phyloP scores from a whole-genome alignment of 37 sponge, comb jelly and placozoan species.

The Chondrosia reniformis region DNA sequence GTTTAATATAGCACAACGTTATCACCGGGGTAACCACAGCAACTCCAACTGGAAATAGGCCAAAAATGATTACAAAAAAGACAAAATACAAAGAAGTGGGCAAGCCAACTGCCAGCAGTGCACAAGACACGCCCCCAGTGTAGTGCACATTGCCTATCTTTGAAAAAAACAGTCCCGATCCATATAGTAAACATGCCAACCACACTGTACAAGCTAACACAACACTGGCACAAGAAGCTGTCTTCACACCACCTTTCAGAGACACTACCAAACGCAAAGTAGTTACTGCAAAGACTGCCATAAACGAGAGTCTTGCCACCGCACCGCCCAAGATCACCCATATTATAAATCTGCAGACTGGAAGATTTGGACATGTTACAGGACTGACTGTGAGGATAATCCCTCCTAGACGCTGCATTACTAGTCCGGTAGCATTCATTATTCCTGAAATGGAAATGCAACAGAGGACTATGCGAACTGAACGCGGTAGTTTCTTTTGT shows the following conservation, averaged over 20 bases:
- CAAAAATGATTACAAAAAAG: background rate
- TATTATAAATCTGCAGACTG: background rate
- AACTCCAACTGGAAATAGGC: background rate
- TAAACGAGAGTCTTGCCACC: background rate
- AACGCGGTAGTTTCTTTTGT: background rate
- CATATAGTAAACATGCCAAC: background rate
- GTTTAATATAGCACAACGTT: background rate
- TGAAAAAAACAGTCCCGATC: background rate
- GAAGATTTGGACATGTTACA: background rate
- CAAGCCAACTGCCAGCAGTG: background rate
- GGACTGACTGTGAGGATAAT: background rate
- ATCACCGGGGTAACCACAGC: background rate
- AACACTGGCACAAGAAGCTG: background rate
- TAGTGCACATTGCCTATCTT: background rate
- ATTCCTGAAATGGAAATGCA: background rate
- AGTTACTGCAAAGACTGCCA: background rate
- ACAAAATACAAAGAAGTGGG: background rate
- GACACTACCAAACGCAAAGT: background rate
- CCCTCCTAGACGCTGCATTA: constrained; percentile 3
- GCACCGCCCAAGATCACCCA: background rate
- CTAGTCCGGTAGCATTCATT: background rate
- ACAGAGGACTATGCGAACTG: background rate
- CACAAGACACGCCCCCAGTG: background rate
- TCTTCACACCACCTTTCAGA: background rate
- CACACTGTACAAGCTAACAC: background rate